Evolutionary conservation across 1,140 invertebrate species (phyloP).

Genomic region (Sitodiplosis mosellana): DNA sequence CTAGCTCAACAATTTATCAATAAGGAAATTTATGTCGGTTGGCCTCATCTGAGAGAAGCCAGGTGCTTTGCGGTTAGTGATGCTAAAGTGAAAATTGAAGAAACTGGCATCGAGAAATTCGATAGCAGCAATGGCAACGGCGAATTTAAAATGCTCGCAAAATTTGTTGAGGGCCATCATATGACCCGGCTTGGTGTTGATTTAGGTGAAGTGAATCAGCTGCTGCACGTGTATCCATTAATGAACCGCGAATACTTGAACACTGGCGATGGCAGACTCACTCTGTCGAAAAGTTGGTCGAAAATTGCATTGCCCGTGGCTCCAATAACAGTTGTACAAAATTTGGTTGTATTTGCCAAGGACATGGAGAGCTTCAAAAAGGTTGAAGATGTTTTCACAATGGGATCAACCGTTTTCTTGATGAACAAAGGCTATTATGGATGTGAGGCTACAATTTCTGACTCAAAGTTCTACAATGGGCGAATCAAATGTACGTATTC

Average conservation of each 20-base stretch:
- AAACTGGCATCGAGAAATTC: constrained; percentile 4
- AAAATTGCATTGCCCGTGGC: constrained; percentile 32
- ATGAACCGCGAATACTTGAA: constrained; percentile 43
- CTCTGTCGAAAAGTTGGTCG: constrained; percentile 12
- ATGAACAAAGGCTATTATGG: constrained; percentile 65
- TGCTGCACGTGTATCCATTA: constrained; percentile 55
- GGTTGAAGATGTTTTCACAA: constrained; percentile 52
- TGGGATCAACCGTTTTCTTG: constrained; percentile 50
- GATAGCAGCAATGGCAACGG: background rate
- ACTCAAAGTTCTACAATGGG: constrained; percentile 11
- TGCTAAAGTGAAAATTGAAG: constrained; percentile 6
- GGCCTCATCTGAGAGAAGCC: constrained; percentile 75
- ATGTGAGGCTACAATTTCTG: constrained; percentile 44
- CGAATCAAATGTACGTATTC: background rate
- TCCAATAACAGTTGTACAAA: constrained; percentile 43
- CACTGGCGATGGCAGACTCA: constrained; percentile 23
- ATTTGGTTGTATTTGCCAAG: constrained; percentile 33
- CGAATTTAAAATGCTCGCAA: constrained; percentile 12
- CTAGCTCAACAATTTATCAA: constrained; percentile 46
- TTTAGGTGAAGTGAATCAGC: constrained; percentile 44
- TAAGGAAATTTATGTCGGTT: constrained; percentile 56
- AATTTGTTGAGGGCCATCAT: constrained; percentile 26
- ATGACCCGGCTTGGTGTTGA: constrained; percentile 49
- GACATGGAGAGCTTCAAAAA: constrained; percentile 20
- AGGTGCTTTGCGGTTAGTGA: constrained; percentile 22